A percentile compares a stretch with the other conserved stretches of the same genome.
These are phyloP conservation scores for Eupithecia abbreviata DNA, from an alignment of 2,888 invertebrate species.

Conservation along the genomic window DNA sequence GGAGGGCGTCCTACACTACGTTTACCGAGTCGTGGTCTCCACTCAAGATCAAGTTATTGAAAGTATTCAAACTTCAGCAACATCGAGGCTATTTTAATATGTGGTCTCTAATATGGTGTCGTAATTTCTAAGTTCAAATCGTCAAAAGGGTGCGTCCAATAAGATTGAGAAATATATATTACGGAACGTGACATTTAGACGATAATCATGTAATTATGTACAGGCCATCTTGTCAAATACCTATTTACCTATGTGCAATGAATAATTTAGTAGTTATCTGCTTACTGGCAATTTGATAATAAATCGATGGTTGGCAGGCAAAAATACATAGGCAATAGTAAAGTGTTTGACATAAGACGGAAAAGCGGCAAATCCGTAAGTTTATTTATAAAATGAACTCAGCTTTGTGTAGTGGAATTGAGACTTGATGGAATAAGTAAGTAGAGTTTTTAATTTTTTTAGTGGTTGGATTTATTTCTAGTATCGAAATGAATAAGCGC, in stretches of 20 bases:
- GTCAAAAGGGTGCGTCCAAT: conserved; percentile 17
- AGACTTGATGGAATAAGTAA: not conserved
- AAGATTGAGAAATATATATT: conserved; percentile 38
- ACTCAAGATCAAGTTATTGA: no score
- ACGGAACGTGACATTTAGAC: conserved; percentile 32
- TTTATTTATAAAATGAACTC: not conserved
- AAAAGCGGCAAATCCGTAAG: not conserved
- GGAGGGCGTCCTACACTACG: no score
- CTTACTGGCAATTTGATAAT: conserved; percentile 34
- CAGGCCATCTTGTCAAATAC: conserved; percentile 32
- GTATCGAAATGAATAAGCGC: no score
- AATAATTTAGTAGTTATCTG: conserved; percentile 31
- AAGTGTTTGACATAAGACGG: not conserved
- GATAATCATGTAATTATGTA: conserved; percentile 38
- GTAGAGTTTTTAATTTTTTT: not conserved
- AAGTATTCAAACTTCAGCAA: not conserved
- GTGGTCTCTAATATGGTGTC: not conserved
- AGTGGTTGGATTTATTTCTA: not conserved
- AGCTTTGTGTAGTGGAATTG: not conserved
- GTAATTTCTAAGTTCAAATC: not conserved
- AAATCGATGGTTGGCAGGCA: conserved; percentile 26
- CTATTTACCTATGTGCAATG: conserved; percentile 26
- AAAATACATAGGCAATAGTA: not conserved
- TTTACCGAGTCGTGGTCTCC: no score
- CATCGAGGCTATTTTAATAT: not conserved